phyloP scores from a whole-genome alignment of 2,113 vertebrate genomes.

The Triplophysa siluroides region DNA sequence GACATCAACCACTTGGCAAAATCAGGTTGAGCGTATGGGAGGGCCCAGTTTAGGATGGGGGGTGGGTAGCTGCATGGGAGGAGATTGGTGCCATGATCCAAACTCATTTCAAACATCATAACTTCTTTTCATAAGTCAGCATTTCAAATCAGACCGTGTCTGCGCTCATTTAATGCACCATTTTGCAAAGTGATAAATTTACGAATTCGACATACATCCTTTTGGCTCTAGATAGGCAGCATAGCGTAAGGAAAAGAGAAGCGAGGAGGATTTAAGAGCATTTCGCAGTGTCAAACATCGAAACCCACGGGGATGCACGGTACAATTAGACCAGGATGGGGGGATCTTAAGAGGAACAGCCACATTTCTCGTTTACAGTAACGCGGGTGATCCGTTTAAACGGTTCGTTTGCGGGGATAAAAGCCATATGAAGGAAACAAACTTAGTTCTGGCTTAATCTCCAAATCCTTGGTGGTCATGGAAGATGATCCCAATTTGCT shows the following conservation, averaged over 20 bases:
- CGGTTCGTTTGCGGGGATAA: slow-evolving; percentile 82
- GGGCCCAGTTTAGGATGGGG: slow-evolving; percentile 56
- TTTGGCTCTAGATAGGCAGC: slow-evolving; percentile 77
- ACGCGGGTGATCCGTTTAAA: slow-evolving; percentile 82
- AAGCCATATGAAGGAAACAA: slow-evolving; percentile 80
- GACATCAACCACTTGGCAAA: too few relatives aligned
- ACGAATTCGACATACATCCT: slow-evolving; percentile 81
- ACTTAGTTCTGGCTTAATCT: slow-evolving; percentile 84
- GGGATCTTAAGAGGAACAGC: slow-evolving; percentile 74
- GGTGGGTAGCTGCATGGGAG: not conserved
- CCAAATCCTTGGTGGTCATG: slow-evolving; percentile 83
- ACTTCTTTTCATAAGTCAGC: slow-evolving; percentile 83
- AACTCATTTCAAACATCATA: slow-evolving; percentile 76
- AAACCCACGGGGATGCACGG: slow-evolving; percentile 79
- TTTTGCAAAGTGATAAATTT: slow-evolving; percentile 82
- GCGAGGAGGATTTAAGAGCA: slow-evolving; percentile 77
- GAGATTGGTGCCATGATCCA: slow-evolving; percentile 64
- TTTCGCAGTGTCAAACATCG: slow-evolving; percentile 82
- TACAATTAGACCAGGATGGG: slow-evolving; percentile 77
- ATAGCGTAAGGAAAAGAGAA: slow-evolving; percentile 68
- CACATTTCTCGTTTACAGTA: slow-evolving; percentile 77
- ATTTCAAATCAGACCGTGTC: slow-evolving; percentile 81
- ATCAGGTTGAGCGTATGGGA: too few relatives aligned
- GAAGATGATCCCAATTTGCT: slow-evolving; percentile 84
- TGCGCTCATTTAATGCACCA: slow-evolving; percentile 79